phyloP scores from a whole-genome alignment of 2,888 invertebrate species.

The Adelognathus sp. region DNA sequence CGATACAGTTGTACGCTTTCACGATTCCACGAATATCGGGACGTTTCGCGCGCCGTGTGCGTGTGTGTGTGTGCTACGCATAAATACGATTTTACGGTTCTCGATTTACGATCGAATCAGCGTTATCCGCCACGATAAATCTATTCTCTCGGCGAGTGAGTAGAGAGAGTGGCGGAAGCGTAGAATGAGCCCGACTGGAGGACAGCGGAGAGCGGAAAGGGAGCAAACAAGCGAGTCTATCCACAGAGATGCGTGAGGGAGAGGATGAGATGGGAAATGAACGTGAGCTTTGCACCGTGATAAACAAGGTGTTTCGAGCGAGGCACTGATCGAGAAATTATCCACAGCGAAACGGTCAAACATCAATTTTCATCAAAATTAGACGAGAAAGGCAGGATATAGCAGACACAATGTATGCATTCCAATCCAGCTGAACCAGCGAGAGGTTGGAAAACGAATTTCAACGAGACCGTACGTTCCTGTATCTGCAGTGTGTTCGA shows the following conservation, averaged over 20 bases:
- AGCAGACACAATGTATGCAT: not conserved
- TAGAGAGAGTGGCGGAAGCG: slow-evolving; percentile 51
- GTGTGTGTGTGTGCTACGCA: slow-evolving; percentile 42
- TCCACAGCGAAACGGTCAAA: slow-evolving; percentile 52
- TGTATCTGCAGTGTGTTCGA: slow-evolving; percentile 28
- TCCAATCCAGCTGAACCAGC: slow-evolving; percentile 13
- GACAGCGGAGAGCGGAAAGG: slow-evolving; percentile 35
- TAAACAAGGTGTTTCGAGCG: slow-evolving; percentile 48
- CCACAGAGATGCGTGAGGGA: not conserved
- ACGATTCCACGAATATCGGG: not conserved
- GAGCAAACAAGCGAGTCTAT: not conserved
- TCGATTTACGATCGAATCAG: slow-evolving; percentile 63
- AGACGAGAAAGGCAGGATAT: slow-evolving; percentile 48
- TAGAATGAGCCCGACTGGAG: slow-evolving; percentile 26
- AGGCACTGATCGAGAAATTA: slow-evolving; percentile 40
- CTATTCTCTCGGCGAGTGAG: slow-evolving; percentile 54
- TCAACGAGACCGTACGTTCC: slow-evolving; percentile 19
- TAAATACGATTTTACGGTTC: slow-evolving; percentile 59
- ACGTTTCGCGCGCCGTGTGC: not conserved
- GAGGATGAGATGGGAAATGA: slow-evolving; percentile 26
- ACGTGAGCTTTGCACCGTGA: slow-evolving; percentile 13
- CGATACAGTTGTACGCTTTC: slow-evolving; percentile 1
- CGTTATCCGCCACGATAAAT: slow-evolving; percentile 64
- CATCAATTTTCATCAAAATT: slow-evolving; percentile 63
- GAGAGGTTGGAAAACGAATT: slow-evolving; percentile 8